Evolutionary conservation across 2,797 vertebrate species (phyloP), one percentile per base, ranked within the genome.

Genomic region (Gouania willdenowi): DNA sequence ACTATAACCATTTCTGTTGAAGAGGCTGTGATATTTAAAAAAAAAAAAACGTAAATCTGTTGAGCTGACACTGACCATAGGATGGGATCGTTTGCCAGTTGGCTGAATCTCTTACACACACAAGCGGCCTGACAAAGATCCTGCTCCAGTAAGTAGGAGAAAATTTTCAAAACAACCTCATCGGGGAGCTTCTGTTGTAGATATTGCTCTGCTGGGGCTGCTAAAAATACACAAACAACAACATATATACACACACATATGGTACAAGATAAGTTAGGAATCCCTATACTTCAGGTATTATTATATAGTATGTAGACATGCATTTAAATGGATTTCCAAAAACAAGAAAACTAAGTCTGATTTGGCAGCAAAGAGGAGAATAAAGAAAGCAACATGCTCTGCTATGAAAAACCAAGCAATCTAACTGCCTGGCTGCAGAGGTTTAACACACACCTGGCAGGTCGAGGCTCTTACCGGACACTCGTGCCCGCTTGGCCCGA

Each of bases 101-200:
- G 94, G 83, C 94, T 97, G 87, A 99, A 98, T 75, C 97, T 91
- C 77, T 99, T 99, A 87, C 97, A 99, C 28, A 99, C 97, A 78
- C 97, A 99, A 32, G 96, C 97, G 47, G 95, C 95, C 87, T 95
- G 93, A 79, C 96, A 99, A 47, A 98, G 94, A 84, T 98, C 96
- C 79, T 98, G 96, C 75, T 99, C 96, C 88, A 99, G 84, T 68
- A 99, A 84, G 77, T 99, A 99, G 41, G 97, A 98, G 79, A 98
- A 98, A 75, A 99, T 98, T 90, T 99, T 98, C 73, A 99, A 83
- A 83, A 98, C 94, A 11, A 99, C 97, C 85, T 99, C 97, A 86
- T 99, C 97, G 70, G 97, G 97, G 67, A 99, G 85, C 81, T 98
- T 99, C 83, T 98, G 95, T 82, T 99, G 97, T 84, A 98, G 92